Base-by-base conservation (phyloP, 2,888 invertebrate species). In the Lottia scabra region DNA sequence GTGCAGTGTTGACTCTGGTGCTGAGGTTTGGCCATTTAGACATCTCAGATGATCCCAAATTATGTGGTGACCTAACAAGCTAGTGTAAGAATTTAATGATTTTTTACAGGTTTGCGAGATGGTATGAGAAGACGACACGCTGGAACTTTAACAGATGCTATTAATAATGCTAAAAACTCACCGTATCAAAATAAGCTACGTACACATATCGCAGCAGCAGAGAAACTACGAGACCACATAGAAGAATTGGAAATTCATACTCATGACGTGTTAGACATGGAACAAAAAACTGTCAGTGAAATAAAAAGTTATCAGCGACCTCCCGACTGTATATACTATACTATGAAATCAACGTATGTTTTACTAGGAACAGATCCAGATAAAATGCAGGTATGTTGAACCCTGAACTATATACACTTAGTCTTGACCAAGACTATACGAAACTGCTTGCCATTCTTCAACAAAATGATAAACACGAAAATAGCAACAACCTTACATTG, bases 271-370 rank as follows among this genome's bases (percentile, higher is more conserved):
- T 56, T 56, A 23, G 56, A 56, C 4, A 56, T 56, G 56, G 56
- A 56, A 10, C 56, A 56, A 23, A 56, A 56, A 56, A 56, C 56
- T 15, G 56, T 56, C 56, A 56, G 56, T 56, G 56, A 56, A 56
- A 56, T 56, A 23, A 56, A 56, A 4, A 56, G 56, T 8, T 56
- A 56, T 56, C 56, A 56, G 23, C 8, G 56, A 0, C 56, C 56
- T 10, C 56, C 56, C 8, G 10, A 19, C 23, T 56, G 56, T 56
- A 13, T 56, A 10, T 56, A 19, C 56, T 56, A 56, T 23, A 56
- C 56, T 13, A 56, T 56, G 56, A 56, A 56, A 13, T 19, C 56
- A 12, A 56, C 56, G 1, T 56, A 56, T 56, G 56, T 56, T 23
- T 56, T 56, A 56, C 4, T 56, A 23, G 23, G 23, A 2, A 56